Base-by-base conservation (phyloP, 2,888 invertebrate species). In the Heteromurus nitidus region DNA sequence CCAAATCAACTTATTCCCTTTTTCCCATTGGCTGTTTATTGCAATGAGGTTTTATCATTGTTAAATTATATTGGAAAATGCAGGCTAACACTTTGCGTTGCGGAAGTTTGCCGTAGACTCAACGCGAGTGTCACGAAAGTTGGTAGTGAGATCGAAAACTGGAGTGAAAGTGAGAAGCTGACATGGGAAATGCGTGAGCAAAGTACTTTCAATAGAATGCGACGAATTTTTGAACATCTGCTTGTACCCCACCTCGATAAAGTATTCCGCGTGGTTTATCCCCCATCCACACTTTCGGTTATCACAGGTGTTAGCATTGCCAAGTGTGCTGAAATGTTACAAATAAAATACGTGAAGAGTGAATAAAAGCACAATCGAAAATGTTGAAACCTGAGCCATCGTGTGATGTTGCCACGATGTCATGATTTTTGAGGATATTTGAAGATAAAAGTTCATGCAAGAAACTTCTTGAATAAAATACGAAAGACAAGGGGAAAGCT, bases 231-330 rank as follows among this genome's bases (percentile, higher is more conserved):
- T 77, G 84, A 84, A 60, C 85, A 87, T 55, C 76, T 86, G 7
- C 73, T 87, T 18, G 86, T 87, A n/a, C 86, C 86, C 3, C 86
- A 87, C 69, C 62, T 87, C n/a, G 86, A 87, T 55, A 85, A 85
- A 77, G 84, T 85, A 28, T 82, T 86, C 50, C 53, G 82, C 11
- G 75, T 85, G 26, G 80, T 87, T 5, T 87, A 80, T 55, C 85
- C 86, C 47, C 86, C 86, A 24, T 47, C 68, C 20, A 82, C 75
- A 58, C 80, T 87, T 22, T 75, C 86, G 11, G 67, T 64, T 24
- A 64, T 87, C 0, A 86, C 86, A 18, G 86, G 86, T 26, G 69
- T 82, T 20, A 77, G 80, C 22, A 80, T 87, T 31, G 22, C 84
- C 3, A 84, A 84, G 68, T 87, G 86, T 76, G 81, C 85, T 20